Evolutionary conservation across 2,888 invertebrate genomes (phyloP), one percentile per base, ranked within the genome.

Genomic region (Nezara viridula): DNA sequence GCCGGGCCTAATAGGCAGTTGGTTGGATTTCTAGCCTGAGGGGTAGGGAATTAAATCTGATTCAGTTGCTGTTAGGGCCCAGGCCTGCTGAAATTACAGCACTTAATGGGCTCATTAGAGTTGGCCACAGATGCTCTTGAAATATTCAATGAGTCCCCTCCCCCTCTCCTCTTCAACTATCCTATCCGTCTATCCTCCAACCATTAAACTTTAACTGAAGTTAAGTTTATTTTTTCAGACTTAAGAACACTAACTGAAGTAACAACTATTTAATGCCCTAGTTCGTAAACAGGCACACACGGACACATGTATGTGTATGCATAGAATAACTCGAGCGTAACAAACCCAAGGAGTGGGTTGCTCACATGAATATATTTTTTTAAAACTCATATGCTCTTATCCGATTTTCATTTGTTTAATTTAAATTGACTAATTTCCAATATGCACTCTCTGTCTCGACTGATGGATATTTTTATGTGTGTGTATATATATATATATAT

Each of bases 61-160:
- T 55, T 86, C 86, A 86, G 86, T 55, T 32, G 52, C 86, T 40
- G 40, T 21, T 44, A 44, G 81, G 21, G 81, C 44, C 66, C 32
- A 4, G n/a, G 12, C 9, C 81, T 44, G 81, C 44, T 52, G 86
- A 73, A 86, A 55, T 55, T 52, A 55, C 50, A 86, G 60, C 86
- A 86, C 55, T 86, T 86, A 86, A 86, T 86, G 86, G 52, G 27
- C 52, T 55, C 86, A 86, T 86, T 86, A 86, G 52, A 55, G 86
- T 52, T 55, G 86, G 86, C 86, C 86, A 55, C 86, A 86, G 86
- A 86, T 86, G 86, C 40, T 55, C 55, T 52, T 86, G 86, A 86
- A 86, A 86, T 86, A 86, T 86, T 86, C 86, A 86, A 86, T 86
- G 86, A 81, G 81, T 44, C 24, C 44, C 77, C 24, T 27, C 81